phyloP scores from a whole-genome alignment of 2,888 invertebrate genomes.

The Ethmia dodecea region DNA sequence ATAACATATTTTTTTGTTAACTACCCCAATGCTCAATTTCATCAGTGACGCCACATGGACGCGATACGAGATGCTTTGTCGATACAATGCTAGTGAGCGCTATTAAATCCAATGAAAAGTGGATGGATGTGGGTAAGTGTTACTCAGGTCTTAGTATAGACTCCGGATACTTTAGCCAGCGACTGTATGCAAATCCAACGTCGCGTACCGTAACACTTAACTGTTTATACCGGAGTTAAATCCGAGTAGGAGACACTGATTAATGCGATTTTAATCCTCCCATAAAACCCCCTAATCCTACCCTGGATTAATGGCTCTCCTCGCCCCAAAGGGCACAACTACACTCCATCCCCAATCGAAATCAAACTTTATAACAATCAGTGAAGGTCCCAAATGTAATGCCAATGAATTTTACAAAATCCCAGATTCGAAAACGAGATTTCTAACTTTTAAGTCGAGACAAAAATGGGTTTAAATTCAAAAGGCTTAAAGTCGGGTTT shows the following conservation, averaged over 20 bases:
- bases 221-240: slow-evolving; percentile 76
- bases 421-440: slow-evolving; percentile 30
- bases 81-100: too few species aligned
- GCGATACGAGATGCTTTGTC: too few species aligned
- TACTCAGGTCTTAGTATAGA: too few species aligned
- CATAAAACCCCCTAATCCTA: slow-evolving; percentile 80
- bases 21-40: too few species aligned
- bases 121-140: too few species aligned
- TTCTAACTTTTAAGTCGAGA: slow-evolving; percentile 61
- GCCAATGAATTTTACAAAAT: not conserved
- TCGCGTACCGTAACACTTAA: slow-evolving; percentile 74
- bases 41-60: too few species aligned
- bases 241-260: slow-evolving; percentile 79
- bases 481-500: slow-evolving; percentile 56
- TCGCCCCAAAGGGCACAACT: slow-evolving; percentile 68
- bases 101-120: too few species aligned
- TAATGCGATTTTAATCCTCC: slow-evolving; percentile 83
- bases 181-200: slow-evolving; percentile 54
- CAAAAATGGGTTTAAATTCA: slow-evolving; percentile 61
- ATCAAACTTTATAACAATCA: slow-evolving; percentile 29
- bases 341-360: slow-evolving; percentile 31
- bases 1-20: too few species aligned
- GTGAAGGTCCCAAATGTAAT: not conserved
- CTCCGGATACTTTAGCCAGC: slow-evolving; percentile 3
- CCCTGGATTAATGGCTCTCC: slow-evolving; percentile 72